Conservation (phyloP, 1,140 invertebrate species). For the Dinothrombium tinctorium region DNA sequence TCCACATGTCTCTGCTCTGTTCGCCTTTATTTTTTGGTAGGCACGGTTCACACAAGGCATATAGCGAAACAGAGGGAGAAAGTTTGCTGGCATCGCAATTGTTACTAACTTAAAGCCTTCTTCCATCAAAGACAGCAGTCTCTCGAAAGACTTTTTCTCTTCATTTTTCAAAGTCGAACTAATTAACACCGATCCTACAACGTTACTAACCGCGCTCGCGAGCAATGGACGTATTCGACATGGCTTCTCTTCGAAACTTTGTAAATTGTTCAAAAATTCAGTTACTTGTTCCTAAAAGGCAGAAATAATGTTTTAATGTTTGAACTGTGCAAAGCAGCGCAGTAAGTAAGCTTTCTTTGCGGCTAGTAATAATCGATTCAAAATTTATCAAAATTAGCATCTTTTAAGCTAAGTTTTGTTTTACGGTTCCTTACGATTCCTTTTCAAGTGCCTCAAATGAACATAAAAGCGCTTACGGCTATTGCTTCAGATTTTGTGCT, state of each 20-base stretch:
- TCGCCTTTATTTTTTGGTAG: conserved; percentile 43
- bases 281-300: too few species aligned
- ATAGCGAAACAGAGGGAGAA: conserved; percentile 39
- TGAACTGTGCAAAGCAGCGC: too few species aligned
- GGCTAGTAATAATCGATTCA: too few species aligned
- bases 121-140: conserved; percentile 56
- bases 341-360: too few species aligned
- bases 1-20: conserved; percentile 51
- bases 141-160: conserved; percentile 42
- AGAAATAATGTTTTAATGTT: too few species aligned
- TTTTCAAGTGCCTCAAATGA: too few species aligned
- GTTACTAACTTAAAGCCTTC: conserved; percentile 61
- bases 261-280: too few species aligned
- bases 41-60: conserved; percentile 43
- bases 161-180: conserved; percentile 46
- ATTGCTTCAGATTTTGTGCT: too few species aligned
- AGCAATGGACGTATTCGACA: conserved; percentile 43
- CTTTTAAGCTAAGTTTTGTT: too few species aligned
- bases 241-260: conserved; percentile 28
- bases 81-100: conserved; percentile 38
- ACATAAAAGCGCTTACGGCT: too few species aligned
- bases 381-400: too few species aligned
- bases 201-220: conserved; percentile 60
- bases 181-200: conserved; percentile 75
- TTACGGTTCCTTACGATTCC: too few species aligned